Conservation (phyloP, 2,113 vertebrate genomes). For the Crotophaga sulcirostris region DNA sequence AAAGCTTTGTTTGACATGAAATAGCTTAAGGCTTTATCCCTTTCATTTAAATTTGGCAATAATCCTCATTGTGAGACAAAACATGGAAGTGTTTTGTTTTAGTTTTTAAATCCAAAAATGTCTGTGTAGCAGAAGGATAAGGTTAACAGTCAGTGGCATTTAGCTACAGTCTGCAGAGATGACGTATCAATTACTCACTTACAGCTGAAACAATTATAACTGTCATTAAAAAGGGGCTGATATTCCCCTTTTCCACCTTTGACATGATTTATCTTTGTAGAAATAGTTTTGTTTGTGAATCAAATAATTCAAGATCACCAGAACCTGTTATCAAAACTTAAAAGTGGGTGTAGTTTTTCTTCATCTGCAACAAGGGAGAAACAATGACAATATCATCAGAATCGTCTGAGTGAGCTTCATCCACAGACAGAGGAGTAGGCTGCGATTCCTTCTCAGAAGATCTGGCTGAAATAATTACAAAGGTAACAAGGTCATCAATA, state of each 20-base stretch:
- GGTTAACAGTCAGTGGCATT: not conserved
- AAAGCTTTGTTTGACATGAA: not conserved
- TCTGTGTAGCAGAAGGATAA: not conserved
- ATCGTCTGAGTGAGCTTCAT: conserved; percentile 80
- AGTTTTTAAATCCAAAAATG: not conserved
- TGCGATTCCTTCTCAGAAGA: not conserved
- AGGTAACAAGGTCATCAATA: not conserved
- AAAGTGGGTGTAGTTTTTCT: conserved; percentile 34
- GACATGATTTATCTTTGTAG: not conserved
- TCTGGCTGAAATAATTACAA: conserved; percentile 58
- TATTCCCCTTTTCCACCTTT: not conserved
- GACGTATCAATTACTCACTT: not conserved
- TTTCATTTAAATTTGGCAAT: not conserved
- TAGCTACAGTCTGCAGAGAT: not conserved
- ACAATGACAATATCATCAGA: conserved; percentile 84
- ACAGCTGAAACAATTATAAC: not conserved
- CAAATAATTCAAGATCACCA: not conserved
- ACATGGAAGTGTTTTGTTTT: not conserved
- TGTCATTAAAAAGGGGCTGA: not conserved
- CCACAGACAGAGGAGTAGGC: not conserved
- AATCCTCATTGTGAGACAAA: not conserved
- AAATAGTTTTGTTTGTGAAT: not conserved
- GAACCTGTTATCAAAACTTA: not conserved
- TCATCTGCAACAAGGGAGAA: conserved; percentile 71
- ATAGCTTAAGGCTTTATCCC: not conserved